These are phyloP conservation scores for Tethea ocularis DNA, from an alignment of 2,888 invertebrate species.

Conservation along the genomic window DNA sequence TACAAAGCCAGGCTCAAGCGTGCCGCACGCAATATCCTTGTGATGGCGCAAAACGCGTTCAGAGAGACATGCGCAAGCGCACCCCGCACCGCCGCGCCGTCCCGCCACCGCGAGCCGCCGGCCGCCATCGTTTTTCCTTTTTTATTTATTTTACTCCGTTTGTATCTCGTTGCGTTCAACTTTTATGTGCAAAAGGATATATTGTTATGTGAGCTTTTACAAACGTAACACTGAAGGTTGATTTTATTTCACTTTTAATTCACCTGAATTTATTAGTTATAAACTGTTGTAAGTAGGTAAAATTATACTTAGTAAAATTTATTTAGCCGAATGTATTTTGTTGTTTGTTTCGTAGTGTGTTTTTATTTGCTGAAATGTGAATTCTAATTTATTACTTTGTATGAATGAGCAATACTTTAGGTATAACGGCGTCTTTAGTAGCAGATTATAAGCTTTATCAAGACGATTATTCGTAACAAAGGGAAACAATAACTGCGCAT, in stretches of 20 bases:
- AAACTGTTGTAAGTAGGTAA: constrained; percentile 38
- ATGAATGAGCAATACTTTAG: too few relatives aligned
- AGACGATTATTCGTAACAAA: too few relatives aligned
- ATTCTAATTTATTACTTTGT: too few relatives aligned
- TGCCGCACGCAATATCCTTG: constrained; percentile 38
- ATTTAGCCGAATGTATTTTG: too few relatives aligned
- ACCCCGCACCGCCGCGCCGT: constrained; percentile 26
- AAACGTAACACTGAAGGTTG: constrained; percentile 35
- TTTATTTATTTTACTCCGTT: constrained; percentile 38
- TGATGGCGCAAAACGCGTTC: constrained; percentile 38
- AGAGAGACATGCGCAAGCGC: constrained; percentile 47
- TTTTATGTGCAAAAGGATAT: constrained; percentile 45
- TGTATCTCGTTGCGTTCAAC: constrained; percentile 19
- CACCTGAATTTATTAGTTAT: constrained; percentile 29
- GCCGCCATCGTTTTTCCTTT: constrained; percentile 48
- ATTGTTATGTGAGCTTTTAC: constrained; percentile 41
- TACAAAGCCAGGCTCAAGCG: constrained; percentile 7
- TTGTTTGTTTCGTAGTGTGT: too few relatives aligned
- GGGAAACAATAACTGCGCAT: neutral
- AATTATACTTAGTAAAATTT: too few relatives aligned
- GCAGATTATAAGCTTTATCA: too few relatives aligned
- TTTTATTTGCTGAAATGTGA: too few relatives aligned
- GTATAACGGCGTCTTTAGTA: too few relatives aligned
- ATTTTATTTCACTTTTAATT: constrained; percentile 27
- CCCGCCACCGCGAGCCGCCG: constrained; percentile 3